Base-by-base conservation (phyloP, 2,888 invertebrate genomes). In the Apotomis capreana region DNA sequence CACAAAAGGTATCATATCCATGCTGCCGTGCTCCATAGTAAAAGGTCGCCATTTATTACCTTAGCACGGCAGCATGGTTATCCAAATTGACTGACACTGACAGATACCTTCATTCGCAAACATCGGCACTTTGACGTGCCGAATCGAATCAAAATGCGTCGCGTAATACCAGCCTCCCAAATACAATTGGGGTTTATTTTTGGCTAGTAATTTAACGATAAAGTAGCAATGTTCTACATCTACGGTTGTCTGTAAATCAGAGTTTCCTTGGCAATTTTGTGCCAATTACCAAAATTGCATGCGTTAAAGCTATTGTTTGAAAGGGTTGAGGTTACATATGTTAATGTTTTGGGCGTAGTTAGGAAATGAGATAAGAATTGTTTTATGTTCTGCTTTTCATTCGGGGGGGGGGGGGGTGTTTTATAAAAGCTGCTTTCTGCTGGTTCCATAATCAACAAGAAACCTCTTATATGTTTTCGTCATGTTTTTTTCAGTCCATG, bases 131-230 rank as follows among this genome's bases (percentile, higher is more conserved):
- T 37, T 26, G 36, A 40, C 37, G n/a, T 15, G 70, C 36, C 49
- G 37, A 15, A 5, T 46, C 49, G 37, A 15, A 5, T 46, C 8
- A 37, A 4, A 37, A 13, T 44, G 5, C 60, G 54, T 26, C 52
- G 8, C 12, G 52, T 6, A 52, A 68, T 63, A 46, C 40, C 51
- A 52, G 10, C 52, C 12, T 68, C 62, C 44, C 26, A 68, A 70
- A 70, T 44, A 72, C 68, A 63, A 71, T 37, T 52, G 9, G 15
- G 46, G 57, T 59, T 68, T 68, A 71, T 68, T 63, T 68, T 68
- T 51, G 36, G 37, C 46, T 52, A 68, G 71, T 68, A 72, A 70
- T 61, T 68, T 63, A 72, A 68, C 68, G 37, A 72, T 68, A 72
- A 72, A 63, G 62, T 63, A 61, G 72, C 62, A 68, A 67, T 44